Conservation (phyloP, 2,888 invertebrate genomes). For the Ferdinandea cuprea region DNA sequence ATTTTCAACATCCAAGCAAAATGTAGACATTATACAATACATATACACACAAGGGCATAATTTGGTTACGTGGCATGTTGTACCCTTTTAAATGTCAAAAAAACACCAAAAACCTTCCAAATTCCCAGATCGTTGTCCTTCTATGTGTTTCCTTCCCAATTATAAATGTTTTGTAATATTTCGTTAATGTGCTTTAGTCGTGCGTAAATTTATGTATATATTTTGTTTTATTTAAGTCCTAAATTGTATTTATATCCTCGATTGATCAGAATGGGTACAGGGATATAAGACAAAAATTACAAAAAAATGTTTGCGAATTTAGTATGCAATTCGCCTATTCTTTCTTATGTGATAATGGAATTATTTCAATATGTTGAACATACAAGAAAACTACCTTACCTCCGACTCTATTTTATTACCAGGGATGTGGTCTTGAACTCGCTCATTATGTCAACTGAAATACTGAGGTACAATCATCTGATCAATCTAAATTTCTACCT, state of each 20-base stretch:
- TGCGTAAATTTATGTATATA: slow-evolving; percentile 14
- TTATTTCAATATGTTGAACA: too few relatives aligned
- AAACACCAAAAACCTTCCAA: neutral
- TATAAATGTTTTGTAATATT: slow-evolving; percentile 16
- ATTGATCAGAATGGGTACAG: slow-evolving; percentile 39
- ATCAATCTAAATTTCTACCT: slow-evolving; percentile 36
- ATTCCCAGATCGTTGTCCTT: slow-evolving; percentile 23
- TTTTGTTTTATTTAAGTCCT: neutral
- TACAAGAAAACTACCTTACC: too few relatives aligned
- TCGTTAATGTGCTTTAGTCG: slow-evolving; percentile 52
- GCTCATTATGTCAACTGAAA: neutral
- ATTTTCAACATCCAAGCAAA: slow-evolving; percentile 68
- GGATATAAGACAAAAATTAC: neutral
- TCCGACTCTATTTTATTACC: too few relatives aligned
- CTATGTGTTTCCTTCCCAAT: slow-evolving; percentile 17
- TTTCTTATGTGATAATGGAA: neutral
- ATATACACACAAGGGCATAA: slow-evolving; percentile 18
- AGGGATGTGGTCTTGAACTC: too few relatives aligned
- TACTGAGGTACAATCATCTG: slow-evolving; percentile 7
- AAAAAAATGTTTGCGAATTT: too few relatives aligned
- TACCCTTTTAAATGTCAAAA: slow-evolving; percentile 28
- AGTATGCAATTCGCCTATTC: neutral
- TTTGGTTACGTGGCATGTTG: slow-evolving; percentile 67
- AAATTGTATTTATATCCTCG: slow-evolving; percentile 3
- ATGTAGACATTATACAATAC: slow-evolving; percentile 37